Base-by-base conservation (phyloP, 2,888 invertebrate genomes). In the Nemurella pictetii region DNA sequence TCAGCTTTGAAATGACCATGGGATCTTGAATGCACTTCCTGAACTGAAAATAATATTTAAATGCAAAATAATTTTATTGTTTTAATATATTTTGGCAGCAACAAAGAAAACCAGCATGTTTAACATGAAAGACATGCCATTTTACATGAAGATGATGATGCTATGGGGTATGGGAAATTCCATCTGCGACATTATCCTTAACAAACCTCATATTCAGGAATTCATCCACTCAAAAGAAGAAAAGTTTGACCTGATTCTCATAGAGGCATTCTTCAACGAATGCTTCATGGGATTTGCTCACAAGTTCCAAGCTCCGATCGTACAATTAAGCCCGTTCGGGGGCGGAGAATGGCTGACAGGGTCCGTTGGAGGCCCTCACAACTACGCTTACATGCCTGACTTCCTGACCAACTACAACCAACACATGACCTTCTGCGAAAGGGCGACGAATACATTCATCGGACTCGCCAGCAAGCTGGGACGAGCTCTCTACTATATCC, bases 301-400 rank as follows among this genome's bases (percentile, higher is more conserved):
- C 72, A 84, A 84, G n/a, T 85, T 86, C 36, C 80, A 86, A 28
- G 86, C 85, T 7, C 86, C 86, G 0, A 86, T 90, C 5, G 88
- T 91, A 25, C 73, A 89, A 2, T 88, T 90, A 4, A 91, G 91
- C 87, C 91, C 92, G 0, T 86, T 92, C 36, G 91, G 91, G 25
- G 89, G 90, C 77, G 90, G 89, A 83, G 89, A 90, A 75, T 91
- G 90, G 88, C 90, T 91, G 87, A 91, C 91, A 84, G 90, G 90
- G 80, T 90, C 91, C 86, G 90, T 91, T 89, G 92, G 91, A 0
- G 89, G 91, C 80, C 90, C 92, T 0, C 88, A 89, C 0, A 91
- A 92, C 0, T 90, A 90, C 88, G 91, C 93, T 0, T 91, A 91
- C 88, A 90, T 92, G 29, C 92, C 93, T 0, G 91, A 92, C 83